A percentile compares a stretch with the other conserved stretches of the same genome.
These are phyloP conservation scores for Diarsia mendica DNA, from an alignment of 2,888 invertebrate genomes.

Conservation along the genomic window DNA sequence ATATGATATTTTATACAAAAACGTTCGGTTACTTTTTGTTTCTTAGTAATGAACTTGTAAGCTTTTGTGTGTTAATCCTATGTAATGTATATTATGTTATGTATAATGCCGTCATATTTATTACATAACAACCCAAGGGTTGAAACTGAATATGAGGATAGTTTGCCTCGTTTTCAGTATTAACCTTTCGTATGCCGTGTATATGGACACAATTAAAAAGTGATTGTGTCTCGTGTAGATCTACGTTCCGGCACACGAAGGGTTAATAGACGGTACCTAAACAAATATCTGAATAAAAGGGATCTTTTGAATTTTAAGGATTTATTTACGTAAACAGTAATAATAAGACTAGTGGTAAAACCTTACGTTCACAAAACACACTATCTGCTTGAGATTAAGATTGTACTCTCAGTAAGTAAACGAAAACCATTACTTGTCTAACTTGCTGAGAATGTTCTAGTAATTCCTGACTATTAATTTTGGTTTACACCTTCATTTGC, in stretches of 20 bases:
- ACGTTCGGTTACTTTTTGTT: neutral
- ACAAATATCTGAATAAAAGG: no score
- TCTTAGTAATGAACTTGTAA: neutral
- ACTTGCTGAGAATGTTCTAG: slow-evolving; percentile 36
- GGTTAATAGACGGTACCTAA: neutral
- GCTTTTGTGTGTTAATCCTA: neutral
- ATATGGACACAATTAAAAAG: no score
- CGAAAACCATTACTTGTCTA: slow-evolving; percentile 18
- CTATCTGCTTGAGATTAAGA: slow-evolving; percentile 1
- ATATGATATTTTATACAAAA: slow-evolving; percentile 21
- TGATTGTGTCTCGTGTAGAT: no score
- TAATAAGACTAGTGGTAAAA: neutral
- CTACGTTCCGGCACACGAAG: no score
- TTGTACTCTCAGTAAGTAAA: slow-evolving; percentile 6
- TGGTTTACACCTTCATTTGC: slow-evolving; percentile 28
- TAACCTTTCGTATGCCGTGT: no score
- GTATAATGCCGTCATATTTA: no score
- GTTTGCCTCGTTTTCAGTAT: neutral
- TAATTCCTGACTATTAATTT: slow-evolving; percentile 42
- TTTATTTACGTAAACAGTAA: neutral
- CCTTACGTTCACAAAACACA: neutral
- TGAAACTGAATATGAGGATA: neutral
- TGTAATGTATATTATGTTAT: no score
- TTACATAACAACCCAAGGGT: neutral
- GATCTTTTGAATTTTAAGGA: neutral